Conservation (phyloP, 2,888 invertebrate species). For the Amphipyra berbera region DNA sequence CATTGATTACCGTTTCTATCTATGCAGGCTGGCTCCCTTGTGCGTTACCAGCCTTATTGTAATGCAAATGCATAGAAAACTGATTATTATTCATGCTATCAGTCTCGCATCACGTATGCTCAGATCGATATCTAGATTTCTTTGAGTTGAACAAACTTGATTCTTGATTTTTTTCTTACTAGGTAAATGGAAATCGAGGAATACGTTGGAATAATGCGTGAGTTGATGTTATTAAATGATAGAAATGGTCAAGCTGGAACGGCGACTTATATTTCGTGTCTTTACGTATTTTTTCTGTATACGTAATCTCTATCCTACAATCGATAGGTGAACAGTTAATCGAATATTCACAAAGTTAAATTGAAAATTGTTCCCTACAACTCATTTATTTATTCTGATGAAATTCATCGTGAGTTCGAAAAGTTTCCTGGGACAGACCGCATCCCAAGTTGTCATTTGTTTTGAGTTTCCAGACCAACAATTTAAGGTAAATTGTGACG, state of each 20-base stretch:
- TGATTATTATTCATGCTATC: slow-evolving; percentile 59
- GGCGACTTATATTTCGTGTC: too few relatives aligned
- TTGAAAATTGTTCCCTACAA: not conserved
- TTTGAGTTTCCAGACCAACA: slow-evolving; percentile 20
- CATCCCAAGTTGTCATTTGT: slow-evolving; percentile 7
- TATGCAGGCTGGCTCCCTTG: slow-evolving; percentile 19
- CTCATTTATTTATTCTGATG: slow-evolving; percentile 9
- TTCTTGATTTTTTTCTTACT: slow-evolving; percentile 1
- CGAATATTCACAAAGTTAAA: not conserved
- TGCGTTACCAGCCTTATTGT: slow-evolving; percentile 11
- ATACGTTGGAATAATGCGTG: slow-evolving; percentile 10
- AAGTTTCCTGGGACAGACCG: slow-evolving; percentile 6
- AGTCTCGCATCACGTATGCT: slow-evolving; percentile 34
- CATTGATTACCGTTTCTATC: not conserved
- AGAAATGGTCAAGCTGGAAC: not conserved
- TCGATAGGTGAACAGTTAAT: too few relatives aligned
- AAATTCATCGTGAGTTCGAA: slow-evolving; percentile 12
- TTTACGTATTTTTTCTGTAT: too few relatives aligned
- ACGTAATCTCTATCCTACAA: too few relatives aligned
- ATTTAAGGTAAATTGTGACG: slow-evolving; percentile 16
- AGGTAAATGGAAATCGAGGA: slow-evolving; percentile 23
- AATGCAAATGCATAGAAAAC: slow-evolving; percentile 50
- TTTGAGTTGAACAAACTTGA: slow-evolving; percentile 29
- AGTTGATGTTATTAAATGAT: not conserved
- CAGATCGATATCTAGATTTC: slow-evolving; percentile 26